phyloP scores from a whole-genome alignment of 2,888 invertebrate species.

The Papilio elwesi region DNA sequence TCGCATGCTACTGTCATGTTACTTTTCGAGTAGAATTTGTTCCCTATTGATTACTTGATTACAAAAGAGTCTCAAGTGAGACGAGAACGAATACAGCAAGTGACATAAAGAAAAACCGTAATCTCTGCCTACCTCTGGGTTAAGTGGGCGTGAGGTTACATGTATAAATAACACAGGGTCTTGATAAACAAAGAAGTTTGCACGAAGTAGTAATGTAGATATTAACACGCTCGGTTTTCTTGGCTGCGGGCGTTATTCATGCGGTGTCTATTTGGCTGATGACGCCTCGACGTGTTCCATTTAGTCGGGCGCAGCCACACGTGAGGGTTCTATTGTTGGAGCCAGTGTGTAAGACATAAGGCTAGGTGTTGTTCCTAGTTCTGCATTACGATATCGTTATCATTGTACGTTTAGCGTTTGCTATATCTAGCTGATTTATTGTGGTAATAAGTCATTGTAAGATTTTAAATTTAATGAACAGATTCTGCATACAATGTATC shows the following conservation, averaged over 20 bases:
- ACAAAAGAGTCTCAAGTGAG: too few species aligned
- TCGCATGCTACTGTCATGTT: too few species aligned
- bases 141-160: too few species aligned
- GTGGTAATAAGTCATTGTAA: too few species aligned
- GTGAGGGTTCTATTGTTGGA: constrained; percentile 12
- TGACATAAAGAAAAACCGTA: too few species aligned
- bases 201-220: constrained; percentile 3
- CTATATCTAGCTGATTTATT: background rate
- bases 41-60: too few species aligned
- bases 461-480: too few species aligned
- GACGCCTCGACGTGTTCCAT: constrained; percentile 12
- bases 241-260: constrained; percentile 9
- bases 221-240: constrained; percentile 22
- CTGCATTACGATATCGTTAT: background rate
- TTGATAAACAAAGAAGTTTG: constrained; percentile 3
- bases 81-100: too few species aligned
- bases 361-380: background rate
- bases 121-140: too few species aligned
- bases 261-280: constrained; percentile 20
- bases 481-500: too few species aligned
- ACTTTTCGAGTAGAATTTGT: too few species aligned
- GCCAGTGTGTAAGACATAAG: background rate
- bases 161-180: background rate
- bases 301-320: background rate
- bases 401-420: background rate